A percentile compares a stretch with the other conserved stretches of the same genome.
phyloP scores from a whole-genome alignment of 2,797 vertebrate species.

The Lates japonicus region DNA sequence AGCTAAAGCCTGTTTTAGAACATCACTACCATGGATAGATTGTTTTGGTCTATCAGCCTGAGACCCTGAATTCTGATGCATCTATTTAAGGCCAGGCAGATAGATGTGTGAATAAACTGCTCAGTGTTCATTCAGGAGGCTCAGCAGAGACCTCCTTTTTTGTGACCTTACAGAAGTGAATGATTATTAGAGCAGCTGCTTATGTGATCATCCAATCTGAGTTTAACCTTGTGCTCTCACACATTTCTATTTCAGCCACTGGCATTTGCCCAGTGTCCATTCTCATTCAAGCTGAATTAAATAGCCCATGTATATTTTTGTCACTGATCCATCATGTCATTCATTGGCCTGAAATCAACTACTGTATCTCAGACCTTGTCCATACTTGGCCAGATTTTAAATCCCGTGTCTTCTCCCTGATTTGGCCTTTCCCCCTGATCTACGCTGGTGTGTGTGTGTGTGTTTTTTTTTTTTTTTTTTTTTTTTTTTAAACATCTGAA shows the following conservation, averaged over 20 bases:
- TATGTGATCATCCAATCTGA: not conserved
- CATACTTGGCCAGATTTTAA: not conserved
- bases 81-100: slow-evolving; percentile 12
- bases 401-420: not conserved
- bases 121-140: not conserved
- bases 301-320: slow-evolving; percentile 2
- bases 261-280: not conserved
- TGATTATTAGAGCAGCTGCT: not conserved
- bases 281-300: slow-evolving; percentile 26
- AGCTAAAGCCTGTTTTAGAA: slow-evolving; percentile 47
- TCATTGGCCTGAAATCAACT: not conserved
- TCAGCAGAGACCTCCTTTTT: slow-evolving; percentile 6
- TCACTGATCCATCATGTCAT: not conserved
- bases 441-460: no score
- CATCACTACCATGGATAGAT: slow-evolving; percentile 26
- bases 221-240: slow-evolving; percentile 14
- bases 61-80: not conserved
- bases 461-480: no score
- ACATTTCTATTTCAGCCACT: slow-evolving; percentile 18
- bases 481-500: not conserved
- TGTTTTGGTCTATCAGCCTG: slow-evolving; percentile 19
- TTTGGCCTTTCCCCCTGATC: not conserved
- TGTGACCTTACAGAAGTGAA: not conserved
- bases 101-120: slow-evolving; percentile 12
- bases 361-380: not conserved